Base-by-base conservation (phyloP, 2,888 invertebrate species). In the Ophonus ardosiacus region DNA sequence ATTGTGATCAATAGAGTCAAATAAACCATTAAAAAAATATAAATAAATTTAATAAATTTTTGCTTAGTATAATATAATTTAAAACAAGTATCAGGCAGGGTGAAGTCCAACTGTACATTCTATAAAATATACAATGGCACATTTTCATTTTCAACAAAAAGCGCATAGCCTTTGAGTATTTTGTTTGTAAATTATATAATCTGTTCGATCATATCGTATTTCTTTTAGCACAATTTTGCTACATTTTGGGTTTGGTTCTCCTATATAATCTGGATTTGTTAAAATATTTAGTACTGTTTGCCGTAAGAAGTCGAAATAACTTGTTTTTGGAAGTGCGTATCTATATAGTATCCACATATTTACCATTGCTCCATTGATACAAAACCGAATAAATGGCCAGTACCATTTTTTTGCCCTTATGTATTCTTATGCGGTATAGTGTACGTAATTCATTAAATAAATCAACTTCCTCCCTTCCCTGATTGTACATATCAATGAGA, bases 331-430 rank as follows among this genome's bases (percentile, higher is more conserved):
- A 21, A 74, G 10, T 4, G 63, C 76, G 17, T 65, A 57, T 13
- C 85, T 57, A 15, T 78, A 86, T 0, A 86, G 31, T 10, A 65
- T 13, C 85, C 86, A 86, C 86, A 85, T 79, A 81, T 85, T 86
- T 6, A 85, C 86, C 17, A 85, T 56, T 0, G 85, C 68, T 15
- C 85, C 87, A 85, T 87, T 86, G 43, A 87, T 38, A 57, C 86
- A 87, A 43, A 87, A 87, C 31, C 86, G 81, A 74, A 87, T 51
- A 59, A 87, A 78, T 8, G 86, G 86, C 87, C 86, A 86, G 79
- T 87, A 87, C 87, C 87, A 87, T 86, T 87, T 87, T 51, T 83
- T 87, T 13, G 85, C 86, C 59, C 87, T 81, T 13, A n/a, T n/a
- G n/a, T n/a, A 86, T 86, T 74, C 81, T 83, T 38, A 57, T 65